Percentiles rank a stretch among this genome's conserved stretches.
Evolutionary conservation across 2,797 vertebrate species (phyloP).

Genomic region (Neopelma chrysocephalum): DNA sequence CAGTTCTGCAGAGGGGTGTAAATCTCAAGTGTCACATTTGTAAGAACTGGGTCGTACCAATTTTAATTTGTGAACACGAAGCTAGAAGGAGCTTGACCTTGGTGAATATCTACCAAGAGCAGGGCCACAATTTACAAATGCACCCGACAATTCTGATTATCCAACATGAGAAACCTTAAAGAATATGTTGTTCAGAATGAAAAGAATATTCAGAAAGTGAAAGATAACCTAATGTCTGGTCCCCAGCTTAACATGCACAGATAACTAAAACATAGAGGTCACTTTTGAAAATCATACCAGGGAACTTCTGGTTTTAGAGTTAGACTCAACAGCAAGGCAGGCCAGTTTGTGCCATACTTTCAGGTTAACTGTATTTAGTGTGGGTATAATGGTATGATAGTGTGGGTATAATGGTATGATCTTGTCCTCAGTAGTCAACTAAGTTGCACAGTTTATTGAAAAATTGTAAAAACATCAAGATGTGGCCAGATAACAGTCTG

Average conservation of each 20-base stretch:
- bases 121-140: not conserved
- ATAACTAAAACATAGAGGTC: not conserved
- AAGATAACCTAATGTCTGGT: not conserved
- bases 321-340: not conserved
- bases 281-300: not conserved
- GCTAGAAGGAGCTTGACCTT: not conserved
- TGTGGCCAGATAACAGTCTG: not conserved
- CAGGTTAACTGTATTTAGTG: not conserved
- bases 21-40: not conserved
- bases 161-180: not conserved
- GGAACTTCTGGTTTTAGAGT: not conserved
- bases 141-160: not conserved
- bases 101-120: not conserved
- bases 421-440: not conserved
- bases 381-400: not conserved
- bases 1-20: not conserved
- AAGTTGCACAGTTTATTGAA: not conserved
- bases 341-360: not conserved
- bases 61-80: conserved; percentile 32
- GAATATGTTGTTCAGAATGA: not conserved
- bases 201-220: not conserved
- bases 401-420: not conserved
- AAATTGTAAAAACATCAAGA: not conserved
- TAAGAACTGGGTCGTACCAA: conserved; percentile 23
- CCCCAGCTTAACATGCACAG: not conserved